A percentile compares a stretch with the other conserved stretches of the same genome.
Conservation (phyloP, 2,888 invertebrate species). For the Xylota sylvarum region DNA sequence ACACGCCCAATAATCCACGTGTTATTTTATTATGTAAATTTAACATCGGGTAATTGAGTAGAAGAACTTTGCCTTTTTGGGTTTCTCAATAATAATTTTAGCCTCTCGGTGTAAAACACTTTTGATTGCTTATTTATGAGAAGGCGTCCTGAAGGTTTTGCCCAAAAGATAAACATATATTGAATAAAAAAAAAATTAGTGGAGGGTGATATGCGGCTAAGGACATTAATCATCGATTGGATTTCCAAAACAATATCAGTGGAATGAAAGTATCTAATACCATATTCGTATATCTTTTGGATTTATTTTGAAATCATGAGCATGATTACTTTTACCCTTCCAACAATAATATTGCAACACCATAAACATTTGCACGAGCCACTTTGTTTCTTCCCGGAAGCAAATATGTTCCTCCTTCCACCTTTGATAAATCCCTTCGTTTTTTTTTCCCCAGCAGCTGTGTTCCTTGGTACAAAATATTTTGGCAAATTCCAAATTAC, state of each 20-base stretch:
- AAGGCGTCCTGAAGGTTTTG: background rate
- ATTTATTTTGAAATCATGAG: background rate
- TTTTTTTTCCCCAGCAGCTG: background rate
- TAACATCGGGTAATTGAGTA: slow-evolving; percentile 31
- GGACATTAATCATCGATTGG: background rate
- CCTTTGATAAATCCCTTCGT: background rate
- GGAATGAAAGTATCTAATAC: no score
- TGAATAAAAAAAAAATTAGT: slow-evolving; percentile 1
- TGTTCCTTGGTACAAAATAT: slow-evolving; percentile 17
- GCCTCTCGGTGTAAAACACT: slow-evolving; percentile 1
- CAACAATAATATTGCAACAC: slow-evolving; percentile 9
- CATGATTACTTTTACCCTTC: background rate
- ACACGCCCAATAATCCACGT: slow-evolving; percentile 30
- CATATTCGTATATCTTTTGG: no score
- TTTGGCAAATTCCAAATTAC: slow-evolving; percentile 56
- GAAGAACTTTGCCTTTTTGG: slow-evolving; percentile 22
- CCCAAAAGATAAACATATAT: background rate
- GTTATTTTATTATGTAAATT: slow-evolving; percentile 44
- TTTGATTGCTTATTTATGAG: slow-evolving; percentile 41
- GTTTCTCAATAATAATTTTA: slow-evolving; percentile 10
- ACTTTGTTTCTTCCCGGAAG: slow-evolving; percentile 55
- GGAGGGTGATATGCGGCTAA: background rate
- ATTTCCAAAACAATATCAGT: background rate
- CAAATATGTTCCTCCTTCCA: slow-evolving; percentile 17
- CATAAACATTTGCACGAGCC: slow-evolving; percentile 48